A percentile compares a stretch with the other conserved stretches of the same genome.
Evolutionary conservation across 2,113 vertebrate species (phyloP).

Genomic region (Hepsetus odoe): DNA sequence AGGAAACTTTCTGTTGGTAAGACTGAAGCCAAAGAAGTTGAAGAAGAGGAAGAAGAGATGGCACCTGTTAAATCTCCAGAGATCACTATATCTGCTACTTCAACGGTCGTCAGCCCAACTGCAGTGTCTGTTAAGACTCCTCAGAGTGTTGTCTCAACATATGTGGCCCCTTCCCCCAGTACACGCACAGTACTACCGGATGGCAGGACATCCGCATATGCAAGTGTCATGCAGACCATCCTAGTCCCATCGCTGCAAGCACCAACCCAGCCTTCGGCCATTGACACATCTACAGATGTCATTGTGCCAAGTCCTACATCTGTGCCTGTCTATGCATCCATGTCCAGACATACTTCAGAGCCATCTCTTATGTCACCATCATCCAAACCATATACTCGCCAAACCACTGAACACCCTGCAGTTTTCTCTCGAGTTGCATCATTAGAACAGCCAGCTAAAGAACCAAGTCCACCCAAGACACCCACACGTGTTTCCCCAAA

Average conservation of each 20-base stretch:
- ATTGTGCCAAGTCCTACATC: slow-evolving; percentile 33
- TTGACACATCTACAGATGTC: slow-evolving; percentile 11
- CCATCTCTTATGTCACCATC: slow-evolving; percentile 40
- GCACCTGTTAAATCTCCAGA: slow-evolving; percentile 60
- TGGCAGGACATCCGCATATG: slow-evolving; percentile 82
- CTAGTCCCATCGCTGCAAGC: slow-evolving; percentile 71
- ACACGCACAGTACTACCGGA: slow-evolving; percentile 73
- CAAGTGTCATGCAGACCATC: slow-evolving; percentile 90
- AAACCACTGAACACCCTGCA: slow-evolving; percentile 75
- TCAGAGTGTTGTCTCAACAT: slow-evolving; percentile 56
- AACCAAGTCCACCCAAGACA: slow-evolving; percentile 72
- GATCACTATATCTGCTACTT: slow-evolving; percentile 64
- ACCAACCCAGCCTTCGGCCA: slow-evolving; percentile 40
- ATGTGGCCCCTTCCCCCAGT: slow-evolving; percentile 59
- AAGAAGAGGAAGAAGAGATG: slow-evolving; percentile 52
- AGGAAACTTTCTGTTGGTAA: slow-evolving; percentile 45
- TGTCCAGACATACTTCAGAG: slow-evolving; percentile 37
- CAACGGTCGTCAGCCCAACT: slow-evolving; percentile 60
- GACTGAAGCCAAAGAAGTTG: slow-evolving; percentile 51
- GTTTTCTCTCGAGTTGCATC: slow-evolving; percentile 79
- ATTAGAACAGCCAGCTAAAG: slow-evolving; percentile 71
- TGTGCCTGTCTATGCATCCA: slow-evolving; percentile 27
- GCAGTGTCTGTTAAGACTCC: slow-evolving; percentile 53
- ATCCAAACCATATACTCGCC: slow-evolving; percentile 49
- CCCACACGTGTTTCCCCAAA: slow-evolving; percentile 54